phyloP scores from a whole-genome alignment of 2,888 invertebrate genomes.

The Microctonus brassicae region DNA sequence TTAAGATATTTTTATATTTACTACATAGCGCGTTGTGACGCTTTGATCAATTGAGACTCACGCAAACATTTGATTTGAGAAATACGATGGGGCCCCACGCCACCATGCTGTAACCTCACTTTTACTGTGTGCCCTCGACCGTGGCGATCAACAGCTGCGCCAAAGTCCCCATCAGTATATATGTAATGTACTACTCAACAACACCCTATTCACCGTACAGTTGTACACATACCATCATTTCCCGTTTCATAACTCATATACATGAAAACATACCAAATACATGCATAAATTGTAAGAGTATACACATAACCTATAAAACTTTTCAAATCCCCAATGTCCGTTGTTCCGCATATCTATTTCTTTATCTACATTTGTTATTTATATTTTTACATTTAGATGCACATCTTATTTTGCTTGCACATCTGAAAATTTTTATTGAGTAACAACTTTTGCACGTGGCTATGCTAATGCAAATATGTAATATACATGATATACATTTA shows the following conservation, averaged over 20 bases:
- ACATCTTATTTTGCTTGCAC: too few relatives aligned
- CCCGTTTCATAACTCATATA: neutral
- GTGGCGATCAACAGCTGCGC: constrained; percentile 19
- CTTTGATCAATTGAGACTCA: neutral
- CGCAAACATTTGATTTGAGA: neutral
- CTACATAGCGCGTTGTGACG: neutral
- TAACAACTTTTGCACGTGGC: too few relatives aligned
- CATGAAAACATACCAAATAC: too few relatives aligned
- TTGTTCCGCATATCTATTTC: neutral
- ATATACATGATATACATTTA: too few relatives aligned
- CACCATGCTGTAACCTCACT: constrained; percentile 15
- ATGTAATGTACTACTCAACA: too few relatives aligned
- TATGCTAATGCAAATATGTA: too few relatives aligned
- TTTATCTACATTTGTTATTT: too few relatives aligned
- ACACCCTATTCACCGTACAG: too few relatives aligned
- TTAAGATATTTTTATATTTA: too few relatives aligned
- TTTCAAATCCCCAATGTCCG: neutral
- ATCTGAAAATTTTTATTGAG: too few relatives aligned
- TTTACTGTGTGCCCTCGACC: constrained; percentile 15
- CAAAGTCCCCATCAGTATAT: neutral
- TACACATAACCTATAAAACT: neutral
- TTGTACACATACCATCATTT: neutral
- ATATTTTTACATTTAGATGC: too few relatives aligned
- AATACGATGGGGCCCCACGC: constrained; percentile 2
- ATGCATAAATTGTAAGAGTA: neutral